Conservation (phyloP, 1,140 invertebrate genomes). For the Bombus fervidus region DNA sequence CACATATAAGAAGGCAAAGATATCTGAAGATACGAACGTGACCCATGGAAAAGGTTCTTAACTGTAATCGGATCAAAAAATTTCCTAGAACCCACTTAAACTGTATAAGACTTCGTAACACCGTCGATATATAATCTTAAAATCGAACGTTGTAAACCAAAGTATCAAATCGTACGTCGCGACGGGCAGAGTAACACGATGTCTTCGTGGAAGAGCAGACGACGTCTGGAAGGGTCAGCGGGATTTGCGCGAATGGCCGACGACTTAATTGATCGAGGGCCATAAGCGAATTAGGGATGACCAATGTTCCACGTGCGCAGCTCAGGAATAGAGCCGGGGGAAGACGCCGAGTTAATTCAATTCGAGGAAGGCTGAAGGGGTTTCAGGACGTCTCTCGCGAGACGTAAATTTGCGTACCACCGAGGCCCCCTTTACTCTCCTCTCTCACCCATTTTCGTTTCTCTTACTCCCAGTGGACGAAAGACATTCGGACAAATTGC, state of each 20-base stretch:
- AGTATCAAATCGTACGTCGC: no score
- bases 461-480: conserved; percentile 33
- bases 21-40: no score
- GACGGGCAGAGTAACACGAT: conserved; percentile 9
- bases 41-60: no score
- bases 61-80: no score
- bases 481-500: conserved; percentile 70
- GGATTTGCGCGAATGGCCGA: conserved; percentile 69
- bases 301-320: conserved; percentile 68
- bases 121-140: neutral
- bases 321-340: conserved; percentile 64
- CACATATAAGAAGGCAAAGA: no score
- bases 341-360: conserved; percentile 70
- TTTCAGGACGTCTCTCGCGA: conserved; percentile 67
- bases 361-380: conserved; percentile 64
- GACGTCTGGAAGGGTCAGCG: conserved; percentile 52
- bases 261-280: conserved; percentile 71
- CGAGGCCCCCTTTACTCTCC: conserved; percentile 16
- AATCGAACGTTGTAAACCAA: neutral
- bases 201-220: conserved; percentile 24
- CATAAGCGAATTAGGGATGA: conserved; percentile 73
- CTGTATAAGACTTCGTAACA: no score
- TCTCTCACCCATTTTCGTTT: neutral
- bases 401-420: conserved; percentile 71
- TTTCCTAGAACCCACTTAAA: no score